Base-by-base conservation (phyloP, 1,140 invertebrate genomes). In the Cotesia glomerata region DNA sequence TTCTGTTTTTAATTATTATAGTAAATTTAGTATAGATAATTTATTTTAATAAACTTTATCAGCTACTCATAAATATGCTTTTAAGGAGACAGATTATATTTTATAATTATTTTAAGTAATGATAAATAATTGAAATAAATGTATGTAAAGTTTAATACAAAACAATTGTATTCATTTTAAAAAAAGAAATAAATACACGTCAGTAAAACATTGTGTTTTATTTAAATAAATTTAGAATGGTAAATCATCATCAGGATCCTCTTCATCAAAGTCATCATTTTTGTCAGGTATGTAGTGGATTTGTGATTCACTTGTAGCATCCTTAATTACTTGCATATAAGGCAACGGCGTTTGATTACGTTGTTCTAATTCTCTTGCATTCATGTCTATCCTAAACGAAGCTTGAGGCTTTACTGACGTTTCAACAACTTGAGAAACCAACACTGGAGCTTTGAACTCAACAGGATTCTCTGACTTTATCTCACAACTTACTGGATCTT, bases 191-290 rank as follows among this genome's bases (percentile, higher is more conserved):
- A 76, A 78, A 78, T 76, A 67, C 73, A 72, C 51, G 58, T 71
- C 69, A 68, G 35, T 77, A 54, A 54, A 56, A 56, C n/a, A n/a
- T 14, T 67, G 34, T n/a, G 9, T 52, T 32, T 36, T 56, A 18
- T 75, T 49, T 54, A 72, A 61, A 63, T 78, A 78, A 11, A 36
- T 61, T 75, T 39, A 88, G 72, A 88, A 81, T 76, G 80, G 80
- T 56, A 88, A 76, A 78, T 88, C 87, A 79, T 88, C 85, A 78
- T 90, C 89, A 11, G 88, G 89, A 86, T 90, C 89, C 79, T 90
- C 89, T 59, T 89, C 89, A 75, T 90, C 89, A 4, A 88, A 83
- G 80, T 90, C 89, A 79, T 90, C 89, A 32, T 83, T 73, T 65
- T 82, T 80, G 77, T 90, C 89, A 16, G 89, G 88, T 39, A 83